Evolutionary conservation across 2,888 invertebrate genomes (phyloP), one percentile per base, ranked within the genome.

Genomic region (Slavum lentiscoides): DNA sequence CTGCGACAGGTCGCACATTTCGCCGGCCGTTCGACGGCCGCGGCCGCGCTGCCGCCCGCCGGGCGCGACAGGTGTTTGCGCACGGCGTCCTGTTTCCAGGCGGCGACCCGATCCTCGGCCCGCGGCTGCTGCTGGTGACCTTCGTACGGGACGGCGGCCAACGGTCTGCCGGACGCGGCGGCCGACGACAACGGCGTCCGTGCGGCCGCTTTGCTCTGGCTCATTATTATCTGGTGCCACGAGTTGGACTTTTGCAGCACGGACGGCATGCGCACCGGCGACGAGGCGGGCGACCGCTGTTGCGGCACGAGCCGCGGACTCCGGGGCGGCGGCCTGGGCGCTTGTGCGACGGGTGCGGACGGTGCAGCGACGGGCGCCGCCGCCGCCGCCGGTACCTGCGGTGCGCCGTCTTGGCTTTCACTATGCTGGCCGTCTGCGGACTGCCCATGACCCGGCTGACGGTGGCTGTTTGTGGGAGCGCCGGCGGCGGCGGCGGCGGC

Each of bases 171-270:
- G 75, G 81, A n/a, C 30, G 30, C 30, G 30, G 4, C 30, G 30
- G 85, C 82, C 84, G 85, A 83, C 8, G 8, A 6, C 39, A 39
- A 4, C 30, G 30, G 30, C 30, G 30, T 30, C 30, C 30, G 30
- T 1, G 4, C 30, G 30, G 85, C 82, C 84, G 85, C 84, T 82
- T 83, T 82, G 85, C 85, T 82, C 72, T 85, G 85, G 82, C 85
- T 86, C 80, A 89, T 86, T 82, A 89, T 89, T 82, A 93, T 88
- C 85, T 93, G 92, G 85, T 93, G 92, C 94, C 93, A 94, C 6
- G 93, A 93, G 85, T 93, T 93, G 13, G 93, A 93, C 86, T 93
- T 92, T 84, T 89, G 90, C 15, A 90, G 85, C n/a, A 86, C 84
- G 67, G 83, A 83, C 67, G 84, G 82, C 77, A 82, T 82, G 30